phyloP scores from a whole-genome alignment of 1,140 invertebrate species.

The Platorchestia sp. region DNA sequence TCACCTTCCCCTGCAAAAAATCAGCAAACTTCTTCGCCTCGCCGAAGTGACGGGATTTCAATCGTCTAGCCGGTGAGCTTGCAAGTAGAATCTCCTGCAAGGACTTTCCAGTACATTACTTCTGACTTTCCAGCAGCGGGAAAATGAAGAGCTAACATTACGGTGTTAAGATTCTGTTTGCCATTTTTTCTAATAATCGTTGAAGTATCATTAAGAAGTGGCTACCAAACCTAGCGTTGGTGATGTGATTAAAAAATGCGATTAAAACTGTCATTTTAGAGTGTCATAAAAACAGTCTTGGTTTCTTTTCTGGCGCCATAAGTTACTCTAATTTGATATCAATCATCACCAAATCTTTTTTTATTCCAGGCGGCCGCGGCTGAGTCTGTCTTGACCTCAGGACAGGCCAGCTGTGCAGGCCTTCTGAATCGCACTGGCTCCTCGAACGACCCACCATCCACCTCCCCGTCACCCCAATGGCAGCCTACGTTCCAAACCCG shows the following conservation, averaged over 20 bases:
- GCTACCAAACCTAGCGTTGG: background rate
- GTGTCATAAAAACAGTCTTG: background rate
- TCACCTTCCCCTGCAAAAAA: background rate
- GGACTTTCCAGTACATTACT: background rate
- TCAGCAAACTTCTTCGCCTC: background rate
- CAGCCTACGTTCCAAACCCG: background rate
- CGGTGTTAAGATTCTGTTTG: background rate
- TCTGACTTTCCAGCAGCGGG: background rate
- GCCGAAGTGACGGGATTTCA: background rate
- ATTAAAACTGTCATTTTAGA: background rate
- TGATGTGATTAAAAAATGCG: background rate
- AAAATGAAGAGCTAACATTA: background rate
- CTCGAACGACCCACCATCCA: background rate
- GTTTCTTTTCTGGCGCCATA: background rate
- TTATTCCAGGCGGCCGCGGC: conserved; percentile 40
- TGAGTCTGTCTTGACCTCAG: background rate
- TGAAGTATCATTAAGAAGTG: background rate
- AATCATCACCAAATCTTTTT: background rate
- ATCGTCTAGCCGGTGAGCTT: conserved; percentile 11
- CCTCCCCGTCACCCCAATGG: background rate
- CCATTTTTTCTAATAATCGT: background rate
- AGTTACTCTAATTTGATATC: background rate
- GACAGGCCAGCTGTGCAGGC: conserved; percentile 45
- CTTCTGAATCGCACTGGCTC: background rate
- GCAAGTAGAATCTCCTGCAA: background rate